Evolutionary conservation across 1,140 invertebrate species (phyloP), one percentile per base, ranked within the genome.

Genomic region (Ooceraea biroi): DNA sequence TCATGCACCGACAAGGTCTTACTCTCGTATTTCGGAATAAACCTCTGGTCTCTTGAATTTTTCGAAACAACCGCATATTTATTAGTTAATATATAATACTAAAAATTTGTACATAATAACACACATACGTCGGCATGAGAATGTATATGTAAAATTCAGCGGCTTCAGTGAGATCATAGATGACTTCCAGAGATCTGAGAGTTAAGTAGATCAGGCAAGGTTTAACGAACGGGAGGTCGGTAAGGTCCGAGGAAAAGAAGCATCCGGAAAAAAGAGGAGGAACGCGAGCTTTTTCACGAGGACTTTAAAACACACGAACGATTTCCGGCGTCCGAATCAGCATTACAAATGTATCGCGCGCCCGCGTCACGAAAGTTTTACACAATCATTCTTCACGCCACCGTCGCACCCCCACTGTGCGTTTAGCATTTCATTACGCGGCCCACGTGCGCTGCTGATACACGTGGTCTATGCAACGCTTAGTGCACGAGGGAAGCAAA

Each of bases 391-490:
- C 84, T 86, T 86, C 82, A 82, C 76, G 30, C 58, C 48, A 50
- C 83, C 41, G 61, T 46, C 52, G 22, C 73, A 50, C 85, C 60
- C 84, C 65, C 52, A 27, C 41, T 63, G 84, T 66, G 74, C 85
- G 76, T 86, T 86, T 86, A 85, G 83, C 85, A 86, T 86, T 86
- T 86, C 84, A 82, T 86, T 86, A 86, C 36, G 44, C 69, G 44
- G 50, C 50, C 76, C 36, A 57, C 46, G 50, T 25, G 12, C 69
- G 55, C 74, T 61, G 41, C 46, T 46, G 25, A n/a, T 22, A 50
- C 41, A 17, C 10, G 5, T 48, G 50, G 52, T n/a, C n/a, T 46
- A 66, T 19, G 57, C 36, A 36, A 7, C 36, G 36, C n/a, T 68
- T 52, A n/a, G 61, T 36, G 11, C 25, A 30, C 58, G 52, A 12